Evolutionary conservation across 2,888 invertebrate species (phyloP).

Genomic region (Pachymerium ferrugineum): DNA sequence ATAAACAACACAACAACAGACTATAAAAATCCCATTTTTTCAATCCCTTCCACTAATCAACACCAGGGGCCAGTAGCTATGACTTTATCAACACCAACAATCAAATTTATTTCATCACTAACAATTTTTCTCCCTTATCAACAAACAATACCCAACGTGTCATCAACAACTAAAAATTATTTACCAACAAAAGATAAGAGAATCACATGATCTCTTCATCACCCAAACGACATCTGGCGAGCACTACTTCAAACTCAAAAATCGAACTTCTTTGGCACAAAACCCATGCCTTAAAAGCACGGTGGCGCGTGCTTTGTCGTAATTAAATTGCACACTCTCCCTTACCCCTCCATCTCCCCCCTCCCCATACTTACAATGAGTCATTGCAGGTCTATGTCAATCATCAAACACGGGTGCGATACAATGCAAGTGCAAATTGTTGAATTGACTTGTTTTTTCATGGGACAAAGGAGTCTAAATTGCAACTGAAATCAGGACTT

Average conservation of each 20-base stretch:
- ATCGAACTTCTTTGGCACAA: neutral
- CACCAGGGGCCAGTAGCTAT: neutral
- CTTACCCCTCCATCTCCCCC: neutral
- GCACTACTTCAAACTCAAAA: neutral
- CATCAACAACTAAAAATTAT: conserved; percentile 1
- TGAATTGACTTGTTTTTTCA: neutral
- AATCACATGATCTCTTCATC: neutral
- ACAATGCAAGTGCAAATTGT: neutral
- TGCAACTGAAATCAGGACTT: neutral
- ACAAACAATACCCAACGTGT: conserved; percentile 9
- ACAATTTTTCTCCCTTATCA: conserved; percentile 16
- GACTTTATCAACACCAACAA: neutral
- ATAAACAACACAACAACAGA: neutral
- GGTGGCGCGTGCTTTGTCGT: neutral
- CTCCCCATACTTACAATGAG: neutral
- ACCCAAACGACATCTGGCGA: neutral
- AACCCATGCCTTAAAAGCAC: neutral
- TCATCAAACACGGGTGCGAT: neutral
- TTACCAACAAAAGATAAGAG: neutral
- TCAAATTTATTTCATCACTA: conserved; percentile 6
- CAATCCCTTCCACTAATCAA: neutral
- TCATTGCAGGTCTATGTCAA: conserved; percentile 3
- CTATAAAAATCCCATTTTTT: neutral
- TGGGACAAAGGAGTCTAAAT: neutral
- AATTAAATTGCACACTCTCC: conserved; percentile 7